Conservation (phyloP, 2,113 vertebrate species). For the Terrapene triunguis region DNA sequence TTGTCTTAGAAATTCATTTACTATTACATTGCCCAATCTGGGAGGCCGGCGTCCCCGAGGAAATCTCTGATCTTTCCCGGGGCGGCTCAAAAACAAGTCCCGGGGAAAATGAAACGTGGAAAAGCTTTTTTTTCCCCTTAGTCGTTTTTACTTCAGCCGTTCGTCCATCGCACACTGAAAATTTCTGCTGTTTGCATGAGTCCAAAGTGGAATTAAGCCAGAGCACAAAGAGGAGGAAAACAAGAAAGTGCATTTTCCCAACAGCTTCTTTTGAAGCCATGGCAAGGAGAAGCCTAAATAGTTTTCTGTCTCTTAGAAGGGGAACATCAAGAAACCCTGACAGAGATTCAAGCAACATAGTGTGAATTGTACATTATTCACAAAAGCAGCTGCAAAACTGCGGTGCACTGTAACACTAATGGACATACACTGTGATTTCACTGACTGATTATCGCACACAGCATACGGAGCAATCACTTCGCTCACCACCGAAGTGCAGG, state of each 20-base stretch:
- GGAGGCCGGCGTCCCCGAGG: background rate
- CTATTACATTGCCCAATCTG: background rate
- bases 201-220: background rate
- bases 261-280: background rate
- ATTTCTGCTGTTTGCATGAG: background rate
- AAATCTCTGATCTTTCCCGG: accelerated
- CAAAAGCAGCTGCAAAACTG: background rate
- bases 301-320: background rate
- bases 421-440: accelerated
- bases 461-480: background rate
- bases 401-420: accelerated
- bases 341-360: background rate
- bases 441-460: background rate
- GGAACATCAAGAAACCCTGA: background rate
- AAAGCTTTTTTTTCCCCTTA: background rate
- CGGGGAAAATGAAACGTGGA: background rate
- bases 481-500: background rate
- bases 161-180: accelerated
- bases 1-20: background rate
- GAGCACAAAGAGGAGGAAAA: background rate
- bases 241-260: background rate
- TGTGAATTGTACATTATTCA: background rate
- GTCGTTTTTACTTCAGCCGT: background rate
- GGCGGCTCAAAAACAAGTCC: background rate
- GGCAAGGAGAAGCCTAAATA: background rate